Base-by-base conservation (phyloP, 2,888 invertebrate species). In the Embidobia sp. region DNA sequence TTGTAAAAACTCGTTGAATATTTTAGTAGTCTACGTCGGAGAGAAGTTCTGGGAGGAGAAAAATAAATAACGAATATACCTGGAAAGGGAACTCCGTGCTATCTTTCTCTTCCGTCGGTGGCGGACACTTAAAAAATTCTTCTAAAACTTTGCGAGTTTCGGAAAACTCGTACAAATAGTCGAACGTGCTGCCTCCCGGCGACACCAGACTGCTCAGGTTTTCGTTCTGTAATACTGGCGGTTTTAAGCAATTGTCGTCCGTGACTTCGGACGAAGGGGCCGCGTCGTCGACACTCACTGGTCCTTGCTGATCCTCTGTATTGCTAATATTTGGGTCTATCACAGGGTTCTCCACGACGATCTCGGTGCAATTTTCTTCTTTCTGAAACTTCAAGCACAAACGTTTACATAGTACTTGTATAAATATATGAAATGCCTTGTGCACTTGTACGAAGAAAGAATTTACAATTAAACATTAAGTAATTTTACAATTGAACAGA, bases 71-170 rank as follows among this genome's bases (percentile, higher is more conserved):
- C 22, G 6, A 22, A 22, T 8, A 8, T 77, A 90, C 90, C 87
- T 92, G 92, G 84, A 92, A 92, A 86, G 82, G 91, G 75, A 86
- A 90, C 61, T 88, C 89, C 6, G 83, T 85, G 55, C 83, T 87
- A 55, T 89, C 89, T 77, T 92, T 92, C 78, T 93, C 93, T 85
- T 93, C 91, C 79, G 92, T 92, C 16, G 91, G 91, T 63, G 94
- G 93, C 48, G 94, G 94, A 87, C 95, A 95, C 88, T 95, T 94
- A 91, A 97, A 97, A 91, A 97, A 97, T 90, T 97, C 97, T 87
- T 97, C 97, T 37, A 97, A 91, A 44, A 97, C 97, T 91, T 97
- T 97, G 80, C 96, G 92, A 16, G 97, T 97, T 90, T 97, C 97
- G 0, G 97, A 97, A 90, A 97, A 97, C 90, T 97, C 97, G 89